phyloP scores from a whole-genome alignment of 1,140 invertebrate species.

The Chionoecetes opilio region DNA sequence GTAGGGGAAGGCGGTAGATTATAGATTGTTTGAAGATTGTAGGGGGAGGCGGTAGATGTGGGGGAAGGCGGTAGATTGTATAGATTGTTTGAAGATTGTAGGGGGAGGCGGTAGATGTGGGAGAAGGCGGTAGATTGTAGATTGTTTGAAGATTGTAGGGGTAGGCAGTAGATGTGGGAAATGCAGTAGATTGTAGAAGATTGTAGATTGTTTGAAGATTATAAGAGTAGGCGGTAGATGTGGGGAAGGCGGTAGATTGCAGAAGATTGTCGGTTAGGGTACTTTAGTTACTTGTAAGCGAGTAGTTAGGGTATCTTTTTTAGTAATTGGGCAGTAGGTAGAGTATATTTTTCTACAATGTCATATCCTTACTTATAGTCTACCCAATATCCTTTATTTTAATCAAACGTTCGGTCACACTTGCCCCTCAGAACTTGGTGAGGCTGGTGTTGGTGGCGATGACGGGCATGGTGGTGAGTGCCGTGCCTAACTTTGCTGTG shows the following conservation, averaged over 20 bases:
- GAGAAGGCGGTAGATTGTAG: background rate
- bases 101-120: background rate
- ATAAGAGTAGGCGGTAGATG: too few species aligned
- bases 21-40: too few species aligned
- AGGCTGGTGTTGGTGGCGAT: conserved; percentile 83
- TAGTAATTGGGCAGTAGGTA: background rate
- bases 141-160: background rate
- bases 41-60: background rate
- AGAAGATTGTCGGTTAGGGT: background rate
- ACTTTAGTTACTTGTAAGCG: too few species aligned
- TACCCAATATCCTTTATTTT: background rate
- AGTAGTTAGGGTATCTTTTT: too few species aligned
- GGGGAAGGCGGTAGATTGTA: background rate
- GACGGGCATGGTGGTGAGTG: conserved; percentile 84
- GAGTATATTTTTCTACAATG: background rate
- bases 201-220: too few species aligned
- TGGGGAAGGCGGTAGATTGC: background rate
- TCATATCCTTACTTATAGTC: background rate
- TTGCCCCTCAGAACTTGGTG: conserved; percentile 83
- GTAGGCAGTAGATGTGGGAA: background rate
- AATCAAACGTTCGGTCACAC: background rate
- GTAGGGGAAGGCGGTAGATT: background rate
- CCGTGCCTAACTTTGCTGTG: conserved; percentile 85
- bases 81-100: background rate
- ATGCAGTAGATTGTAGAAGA: background rate